These are phyloP conservation scores for Leucophenga maculata DNA, from an alignment of 2,888 invertebrate genomes.

Conservation along the genomic window DNA sequence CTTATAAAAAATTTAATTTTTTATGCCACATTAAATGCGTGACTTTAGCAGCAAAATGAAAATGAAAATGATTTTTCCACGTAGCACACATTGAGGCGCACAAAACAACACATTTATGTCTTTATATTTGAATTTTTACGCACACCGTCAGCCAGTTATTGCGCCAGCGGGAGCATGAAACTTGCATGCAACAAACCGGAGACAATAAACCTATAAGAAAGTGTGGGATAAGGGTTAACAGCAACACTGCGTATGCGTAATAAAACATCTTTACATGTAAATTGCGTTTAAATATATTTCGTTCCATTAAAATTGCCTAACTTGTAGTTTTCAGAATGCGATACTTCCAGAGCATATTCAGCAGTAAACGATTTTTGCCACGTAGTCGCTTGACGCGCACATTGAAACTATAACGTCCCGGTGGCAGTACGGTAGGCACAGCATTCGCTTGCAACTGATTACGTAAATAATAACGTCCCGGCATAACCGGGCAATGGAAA, in stretches of 20 bases:
- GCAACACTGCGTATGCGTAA: no score
- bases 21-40: constrained; percentile 67
- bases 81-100: constrained; percentile 21
- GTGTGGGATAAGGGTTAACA: no score
- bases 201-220: constrained; percentile 15
- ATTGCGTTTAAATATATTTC: no score
- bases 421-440: neutral
- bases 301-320: neutral
- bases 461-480: constrained; percentile 38
- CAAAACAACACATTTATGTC: constrained; percentile 29
- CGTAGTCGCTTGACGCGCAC: no score
- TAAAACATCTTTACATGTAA: no score
- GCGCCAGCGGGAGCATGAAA: constrained; percentile 43
- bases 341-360: constrained; percentile 42
- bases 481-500: constrained; percentile 39
- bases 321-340: constrained; percentile 33
- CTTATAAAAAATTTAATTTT: constrained; percentile 64
- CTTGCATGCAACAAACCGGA: constrained; percentile 38
- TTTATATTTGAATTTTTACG: constrained; percentile 7
- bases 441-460: constrained; percentile 13
- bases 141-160: constrained; percentile 36
- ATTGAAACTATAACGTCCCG: neutral
- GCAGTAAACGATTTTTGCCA: neutral
- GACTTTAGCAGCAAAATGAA: constrained; percentile 52
- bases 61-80: constrained; percentile 54